Evolutionary conservation across 2,797 vertebrate genomes (phyloP), one percentile per base, ranked within the genome.

Genomic region (Nasua narica): DNA sequence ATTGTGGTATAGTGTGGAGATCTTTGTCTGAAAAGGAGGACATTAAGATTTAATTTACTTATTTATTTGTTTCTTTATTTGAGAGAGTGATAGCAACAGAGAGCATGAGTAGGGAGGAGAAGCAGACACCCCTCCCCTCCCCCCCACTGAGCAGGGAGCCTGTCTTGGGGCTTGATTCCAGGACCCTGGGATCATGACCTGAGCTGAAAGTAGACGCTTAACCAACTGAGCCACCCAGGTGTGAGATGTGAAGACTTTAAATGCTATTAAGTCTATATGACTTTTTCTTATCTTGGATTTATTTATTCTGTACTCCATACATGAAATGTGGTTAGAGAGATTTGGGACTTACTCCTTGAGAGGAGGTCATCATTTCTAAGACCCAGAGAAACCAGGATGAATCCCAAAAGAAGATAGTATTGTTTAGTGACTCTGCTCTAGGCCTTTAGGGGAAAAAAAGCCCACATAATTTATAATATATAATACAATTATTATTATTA

Each of bases 271-370:
- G 23, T 83, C 35, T 32, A 3, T 35, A 48, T 48, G 48, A 5
- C 25, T 58, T 92, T 95, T 94, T 78, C 54, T 87, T 79, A 37
- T 15, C 92, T 93, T 74, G 52, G 27, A 90, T 92, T 96, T 18
- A 56, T 84, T 81, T 96, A 87, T 77, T 92, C 27, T 89, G 54
- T 90, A 69, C 14, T 92, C 32, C 14, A 8, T 74, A 21, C 54
- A 76, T 18, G 32, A 62, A 14, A 11, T 79, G 25, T 89, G 40
- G 40, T 79, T 93, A 74, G 29, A 85, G 35, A 93, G 67, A 56
- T 65, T 35, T 78, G 52, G 40, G 67, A 27, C 15, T 16, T 86
- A 4, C 58, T 95, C 27, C 43, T 74, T 90, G 40, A 93, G 82
- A 88, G 82, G 37, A 84, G 35, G 14, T 78, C 79, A 76, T 60